A percentile compares a stretch with the other conserved stretches of the same genome.
Evolutionary conservation across 2,113 vertebrate genomes (phyloP).

Genomic region (Promerops cafer): DNA sequence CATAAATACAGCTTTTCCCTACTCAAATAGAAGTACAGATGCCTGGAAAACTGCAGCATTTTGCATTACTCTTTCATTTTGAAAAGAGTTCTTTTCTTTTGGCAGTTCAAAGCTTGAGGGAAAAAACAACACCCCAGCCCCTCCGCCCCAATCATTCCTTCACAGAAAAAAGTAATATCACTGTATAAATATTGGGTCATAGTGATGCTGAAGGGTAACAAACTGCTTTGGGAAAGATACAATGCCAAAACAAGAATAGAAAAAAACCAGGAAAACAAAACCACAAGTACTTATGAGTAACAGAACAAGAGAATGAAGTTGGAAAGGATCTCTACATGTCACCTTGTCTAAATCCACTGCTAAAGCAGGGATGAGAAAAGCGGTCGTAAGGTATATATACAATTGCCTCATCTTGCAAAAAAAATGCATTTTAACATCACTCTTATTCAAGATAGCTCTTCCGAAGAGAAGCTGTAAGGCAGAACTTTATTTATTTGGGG

Average conservation of each 20-base stretch:
- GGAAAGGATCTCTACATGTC: background rate
- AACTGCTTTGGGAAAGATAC: background rate
- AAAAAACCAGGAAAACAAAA: background rate
- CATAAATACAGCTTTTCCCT: background rate
- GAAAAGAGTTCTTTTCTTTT: background rate
- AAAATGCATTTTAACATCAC: background rate
- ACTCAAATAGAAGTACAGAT: background rate
- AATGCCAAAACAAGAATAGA: background rate
- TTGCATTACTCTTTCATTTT: background rate
- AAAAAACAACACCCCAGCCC: background rate
- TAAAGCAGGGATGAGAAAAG: background rate
- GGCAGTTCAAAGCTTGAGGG: background rate
- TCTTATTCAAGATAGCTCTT: background rate
- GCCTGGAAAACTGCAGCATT: background rate
- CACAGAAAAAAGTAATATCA: background rate
- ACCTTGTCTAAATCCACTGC: background rate
- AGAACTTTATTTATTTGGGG: background rate
- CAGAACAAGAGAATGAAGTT: background rate
- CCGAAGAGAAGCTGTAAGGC: background rate
- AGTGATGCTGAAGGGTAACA: background rate
- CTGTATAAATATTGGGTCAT: background rate
- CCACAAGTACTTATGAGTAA: background rate
- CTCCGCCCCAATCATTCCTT: rapidly evolving
- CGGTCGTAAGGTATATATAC: background rate
- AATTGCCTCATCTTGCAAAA: background rate